These are phyloP conservation scores for Epinephelus cyanopodus DNA, from an alignment of 2,113 vertebrate species.

Conservation along the genomic window DNA sequence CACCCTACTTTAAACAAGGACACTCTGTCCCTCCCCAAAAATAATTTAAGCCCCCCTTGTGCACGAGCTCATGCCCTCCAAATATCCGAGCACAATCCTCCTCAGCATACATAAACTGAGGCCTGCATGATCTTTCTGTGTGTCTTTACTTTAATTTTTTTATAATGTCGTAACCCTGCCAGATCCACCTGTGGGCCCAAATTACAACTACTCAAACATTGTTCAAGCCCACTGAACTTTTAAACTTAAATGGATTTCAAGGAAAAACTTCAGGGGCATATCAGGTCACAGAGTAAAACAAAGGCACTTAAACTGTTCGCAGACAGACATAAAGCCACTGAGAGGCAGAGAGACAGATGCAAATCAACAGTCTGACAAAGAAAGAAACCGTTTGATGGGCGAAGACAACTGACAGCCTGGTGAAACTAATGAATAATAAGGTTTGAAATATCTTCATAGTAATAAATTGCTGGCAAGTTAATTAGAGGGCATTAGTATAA, in stretches of 20 bases:
- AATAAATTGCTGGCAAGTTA: neutral
- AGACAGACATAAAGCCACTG: neutral
- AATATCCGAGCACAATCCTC: constrained; percentile 33
- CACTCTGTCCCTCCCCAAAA: constrained; percentile 67
- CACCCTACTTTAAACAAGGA: constrained; percentile 74
- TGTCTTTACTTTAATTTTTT: neutral
- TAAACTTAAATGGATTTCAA: neutral
- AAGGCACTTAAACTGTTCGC: neutral
- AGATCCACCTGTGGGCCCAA: neutral
- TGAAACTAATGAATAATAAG: neutral
- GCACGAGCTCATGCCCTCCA: constrained; percentile 53
- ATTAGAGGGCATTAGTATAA: neutral
- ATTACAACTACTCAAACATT: neutral
- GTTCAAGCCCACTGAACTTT: neutral
- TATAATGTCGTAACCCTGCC: neutral
- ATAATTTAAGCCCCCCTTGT: constrained; percentile 40
- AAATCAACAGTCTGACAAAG: neutral
- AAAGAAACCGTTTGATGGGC: neutral
- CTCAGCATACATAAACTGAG: constrained; percentile 9
- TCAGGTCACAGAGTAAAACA: neutral
- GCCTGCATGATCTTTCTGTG: neutral
- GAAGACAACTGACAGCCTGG: neutral
- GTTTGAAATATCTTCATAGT: neutral
- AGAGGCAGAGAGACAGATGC: neutral
- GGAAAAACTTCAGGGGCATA: neutral